Conservation (phyloP, 2,888 invertebrate genomes). For the Habrosyne pyritoides region DNA sequence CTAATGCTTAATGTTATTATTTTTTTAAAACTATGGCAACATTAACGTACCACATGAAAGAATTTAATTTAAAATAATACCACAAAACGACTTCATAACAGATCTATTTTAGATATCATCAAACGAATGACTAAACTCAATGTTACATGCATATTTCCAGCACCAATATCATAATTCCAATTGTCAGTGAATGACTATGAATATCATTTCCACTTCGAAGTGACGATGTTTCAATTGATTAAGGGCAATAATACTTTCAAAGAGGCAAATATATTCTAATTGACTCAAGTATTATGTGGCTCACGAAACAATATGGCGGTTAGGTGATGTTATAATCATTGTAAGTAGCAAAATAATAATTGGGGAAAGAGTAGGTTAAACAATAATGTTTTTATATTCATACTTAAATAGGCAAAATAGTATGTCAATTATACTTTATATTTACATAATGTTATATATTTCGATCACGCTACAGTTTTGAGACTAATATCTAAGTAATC, state of each 20-base stretch:
- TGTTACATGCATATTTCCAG: background rate
- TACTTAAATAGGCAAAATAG: too few relatives aligned
- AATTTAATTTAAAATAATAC: background rate
- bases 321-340: background rate
- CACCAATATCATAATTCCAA: conserved; percentile 10
- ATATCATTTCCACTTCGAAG: conserved; percentile 7
- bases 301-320: conserved; percentile 24
- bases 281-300: conserved; percentile 27
- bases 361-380: too few relatives aligned
- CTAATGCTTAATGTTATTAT: too few relatives aligned
- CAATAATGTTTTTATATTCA: too few relatives aligned
- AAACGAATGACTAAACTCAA: background rate
- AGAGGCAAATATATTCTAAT: conserved; percentile 27
- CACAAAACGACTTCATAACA: background rate
- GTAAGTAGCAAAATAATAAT: too few relatives aligned
- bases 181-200: conserved; percentile 1
- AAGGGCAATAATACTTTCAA: conserved; percentile 23
- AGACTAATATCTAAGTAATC: too few relatives aligned
- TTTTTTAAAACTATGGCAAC: background rate
- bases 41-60: background rate
- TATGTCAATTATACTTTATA: too few relatives aligned
- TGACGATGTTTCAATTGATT: conserved; percentile 47
- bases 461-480: too few relatives aligned
- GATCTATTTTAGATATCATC: background rate
- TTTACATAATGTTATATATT: too few relatives aligned